Evolutionary conservation across 2,113 vertebrate species (phyloP).

Genomic region (Brachionichthys hirsutus): DNA sequence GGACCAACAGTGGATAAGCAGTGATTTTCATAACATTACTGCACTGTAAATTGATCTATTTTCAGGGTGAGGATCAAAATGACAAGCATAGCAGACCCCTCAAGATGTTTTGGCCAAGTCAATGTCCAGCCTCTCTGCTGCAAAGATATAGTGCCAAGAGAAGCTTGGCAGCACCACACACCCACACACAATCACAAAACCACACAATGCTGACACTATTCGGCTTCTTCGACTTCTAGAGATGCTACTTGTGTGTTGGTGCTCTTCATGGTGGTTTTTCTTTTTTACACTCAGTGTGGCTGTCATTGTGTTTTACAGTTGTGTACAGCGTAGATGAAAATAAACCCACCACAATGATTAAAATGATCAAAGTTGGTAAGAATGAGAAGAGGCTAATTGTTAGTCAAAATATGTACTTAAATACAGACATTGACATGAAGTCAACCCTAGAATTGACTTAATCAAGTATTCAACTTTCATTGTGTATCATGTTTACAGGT

Average conservation of each 20-base stretch:
- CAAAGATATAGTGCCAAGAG: slow-evolving; percentile 25
- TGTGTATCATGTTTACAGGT: too few relatives aligned
- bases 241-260: background rate
- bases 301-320: background rate
- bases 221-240: background rate
- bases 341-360: too few relatives aligned
- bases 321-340: too few relatives aligned
- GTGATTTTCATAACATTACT: background rate
- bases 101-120: slow-evolving; percentile 15
- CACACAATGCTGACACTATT: slow-evolving; percentile 1
- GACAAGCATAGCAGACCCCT: slow-evolving; percentile 8
- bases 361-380: too few relatives aligned
- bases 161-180: slow-evolving; percentile 11
- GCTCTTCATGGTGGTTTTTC: background rate
- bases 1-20: background rate
- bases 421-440: too few relatives aligned
- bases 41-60: background rate
- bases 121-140: background rate
- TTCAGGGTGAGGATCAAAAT: background rate
- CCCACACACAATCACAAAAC: background rate
- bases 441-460: too few relatives aligned
- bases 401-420: too few relatives aligned
- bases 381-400: too few relatives aligned
- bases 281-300: background rate
- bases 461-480: too few relatives aligned